Base-by-base conservation (phyloP, 1,140 invertebrate genomes). In the Aporrectodea caliginosa region DNA sequence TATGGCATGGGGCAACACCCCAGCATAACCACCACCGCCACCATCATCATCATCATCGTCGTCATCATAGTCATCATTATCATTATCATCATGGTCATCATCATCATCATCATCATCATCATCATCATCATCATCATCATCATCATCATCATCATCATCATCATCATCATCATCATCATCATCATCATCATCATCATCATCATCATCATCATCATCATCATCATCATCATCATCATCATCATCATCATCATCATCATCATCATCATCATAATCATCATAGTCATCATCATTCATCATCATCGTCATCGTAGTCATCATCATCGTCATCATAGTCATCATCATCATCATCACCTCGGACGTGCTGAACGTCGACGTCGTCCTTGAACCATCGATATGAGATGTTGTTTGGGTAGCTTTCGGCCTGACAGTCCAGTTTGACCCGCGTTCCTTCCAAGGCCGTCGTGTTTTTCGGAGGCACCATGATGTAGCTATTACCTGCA, bases 391-490 rank as follows among this genome's bases (percentile, higher is more conserved):
- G 92, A 71, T 98, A 95, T 0, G 95, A 98, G 71, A 98, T 94
- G 88, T 98, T 98, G 1, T 94, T 94, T 1, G 96, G 96, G 83
- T 96, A 91, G 14, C 95, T 96, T 88, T 96, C 95, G 0, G 96
- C 96, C 87, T 96, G 95, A 89, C 97, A 99, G 12, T 93, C 92
- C 87, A 99, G 97, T 86, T 95, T 93, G 30, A 95, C 94, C 87
- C 95, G 94, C 85, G 97, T 94, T 35, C 96, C 96, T 89, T 98
- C 95, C 78, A 94, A 90, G 85, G 94, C 95, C n/a, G 96, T 98
- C 88, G 94, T 93, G 89, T 98, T 98, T 78, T 93, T 93, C 78
- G 97, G 97, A 79, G 95, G 94, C 84, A 92, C 92, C 90, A 93
- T 92, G 82, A 96, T 92, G 69, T 95, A 90, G 79, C 94, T 94